Conservation (phyloP, 2,797 vertebrate genomes). For the Channa striata region DNA sequence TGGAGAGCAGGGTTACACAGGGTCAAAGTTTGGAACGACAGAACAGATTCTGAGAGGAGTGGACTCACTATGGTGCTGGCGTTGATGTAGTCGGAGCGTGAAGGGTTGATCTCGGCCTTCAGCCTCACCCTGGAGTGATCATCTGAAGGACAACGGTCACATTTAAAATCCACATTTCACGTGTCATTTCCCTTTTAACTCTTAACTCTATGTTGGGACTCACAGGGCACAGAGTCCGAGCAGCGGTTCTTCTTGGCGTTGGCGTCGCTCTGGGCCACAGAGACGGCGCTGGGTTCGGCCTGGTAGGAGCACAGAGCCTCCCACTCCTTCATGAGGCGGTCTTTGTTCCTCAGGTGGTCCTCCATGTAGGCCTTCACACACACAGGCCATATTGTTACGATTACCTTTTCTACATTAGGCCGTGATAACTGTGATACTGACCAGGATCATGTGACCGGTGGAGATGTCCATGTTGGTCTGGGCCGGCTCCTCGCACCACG, state of each 20-base stretch:
- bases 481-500: constrained; percentile 97
- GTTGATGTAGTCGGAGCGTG: constrained; percentile 95
- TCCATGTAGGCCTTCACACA: constrained; percentile 92
- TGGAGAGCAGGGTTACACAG: constrained; percentile 9
- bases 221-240: constrained; percentile 92
- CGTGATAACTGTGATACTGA: constrained; percentile 56
- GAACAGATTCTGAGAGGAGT: no score
- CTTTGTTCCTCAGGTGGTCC: constrained; percentile 95
- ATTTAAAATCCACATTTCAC: no score
- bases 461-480: constrained; percentile 99
- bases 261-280: constrained; percentile 86
- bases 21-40: not conserved
- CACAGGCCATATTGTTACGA: not conserved
- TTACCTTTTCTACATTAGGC: no score
- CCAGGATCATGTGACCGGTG: constrained; percentile 99
- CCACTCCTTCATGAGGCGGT: constrained; percentile 96
- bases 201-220: constrained; percentile 76
- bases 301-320: constrained; percentile 96
- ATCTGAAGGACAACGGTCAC: constrained; percentile 79
- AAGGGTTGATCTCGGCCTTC: constrained; percentile 92
- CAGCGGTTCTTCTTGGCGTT: constrained; percentile 96
- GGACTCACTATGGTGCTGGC: constrained; percentile 94
- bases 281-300: constrained; percentile 91
- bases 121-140: constrained; percentile 95
- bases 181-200: no score